Evolutionary conservation across 1,140 invertebrate species (phyloP), one percentile per base, ranked within the genome.

Genomic region (Aphidius gifuensis): DNA sequence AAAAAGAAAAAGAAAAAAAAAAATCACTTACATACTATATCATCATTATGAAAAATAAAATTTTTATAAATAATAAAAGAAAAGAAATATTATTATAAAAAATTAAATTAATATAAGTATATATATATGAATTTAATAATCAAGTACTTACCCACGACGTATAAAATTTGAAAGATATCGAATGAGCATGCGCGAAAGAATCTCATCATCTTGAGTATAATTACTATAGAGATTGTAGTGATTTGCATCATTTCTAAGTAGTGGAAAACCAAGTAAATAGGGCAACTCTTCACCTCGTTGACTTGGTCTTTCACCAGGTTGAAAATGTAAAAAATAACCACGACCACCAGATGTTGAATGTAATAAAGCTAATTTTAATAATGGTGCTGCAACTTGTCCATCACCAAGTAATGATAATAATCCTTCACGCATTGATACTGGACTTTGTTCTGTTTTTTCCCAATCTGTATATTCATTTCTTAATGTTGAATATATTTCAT

Each of bases 221-320:
- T 93, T 92, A 75, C 87, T 84, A 3, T 83, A 47, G 46, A 49
- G 21, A 55, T 44, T n/a, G 50, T 61, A 23, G 23, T 62, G 60
- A 64, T 61, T 58, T 49, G 56, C 57, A 50, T 67, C 62, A 21
- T 81, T 83, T n/a, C 82, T 80, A 5, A 90, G 85, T 47, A 98
- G 77, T 23, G 96, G 96, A 66, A 95, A 86, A 9, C 96, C 97
- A 68, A 99, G 86, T 68, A 96, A 87, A 75, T 94, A 98, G 38
- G 95, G 92, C 69, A 99, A 81, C 76, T 98, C 96, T 76, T 98
- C 95, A n/a, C 95, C 96, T 66, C 91, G 88, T 57, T 96, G 90
- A 54, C 78, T 81, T 86, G 92, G 49, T 88, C 92, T 64, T 83
- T 85, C 73, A 86, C 84, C 88, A 88, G 83, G 91, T 64, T 92